Percentiles rank a stretch among this genome's conserved stretches.
Conservation (phyloP, 2,113 vertebrate genomes). For the Aplodontia rufa region DNA sequence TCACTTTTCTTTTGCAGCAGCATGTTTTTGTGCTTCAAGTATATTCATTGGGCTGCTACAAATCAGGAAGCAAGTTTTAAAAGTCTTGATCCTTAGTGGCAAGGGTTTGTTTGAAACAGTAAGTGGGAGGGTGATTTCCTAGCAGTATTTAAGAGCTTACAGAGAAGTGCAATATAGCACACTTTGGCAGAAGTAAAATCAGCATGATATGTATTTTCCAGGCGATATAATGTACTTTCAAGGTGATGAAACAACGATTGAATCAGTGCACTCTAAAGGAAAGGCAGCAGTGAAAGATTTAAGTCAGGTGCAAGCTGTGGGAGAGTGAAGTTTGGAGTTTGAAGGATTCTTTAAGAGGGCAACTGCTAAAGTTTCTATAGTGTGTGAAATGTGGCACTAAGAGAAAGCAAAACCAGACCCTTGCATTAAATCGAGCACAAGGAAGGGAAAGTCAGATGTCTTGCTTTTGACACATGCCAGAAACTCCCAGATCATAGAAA, state of each 20-base stretch:
- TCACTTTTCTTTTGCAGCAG: slow-evolving; percentile 37
- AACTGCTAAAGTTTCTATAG: background rate
- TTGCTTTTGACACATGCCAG: background rate
- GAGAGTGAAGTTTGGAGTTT: background rate
- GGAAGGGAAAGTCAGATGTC: background rate
- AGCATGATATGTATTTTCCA: background rate
- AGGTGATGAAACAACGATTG: background rate
- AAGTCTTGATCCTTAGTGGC: background rate
- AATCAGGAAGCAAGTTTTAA: slow-evolving; percentile 54
- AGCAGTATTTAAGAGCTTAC: background rate
- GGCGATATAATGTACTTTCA: background rate
- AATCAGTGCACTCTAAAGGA: background rate
- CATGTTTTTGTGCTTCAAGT: slow-evolving; percentile 26
- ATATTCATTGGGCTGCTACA: background rate
- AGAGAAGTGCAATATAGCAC: background rate
- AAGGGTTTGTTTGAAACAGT: slow-evolving; percentile 11
- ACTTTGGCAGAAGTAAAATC: slow-evolving; percentile 40
- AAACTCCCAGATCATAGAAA: background rate
- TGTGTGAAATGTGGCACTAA: background rate
- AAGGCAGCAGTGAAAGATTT: background rate
- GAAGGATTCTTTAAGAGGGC: background rate
- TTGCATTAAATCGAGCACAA: background rate
- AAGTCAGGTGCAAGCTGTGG: background rate
- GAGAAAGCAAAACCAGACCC: background rate
- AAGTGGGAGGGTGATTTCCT: background rate